phyloP scores from a whole-genome alignment of 2,113 vertebrate genomes.

The Orcinus orca region DNA sequence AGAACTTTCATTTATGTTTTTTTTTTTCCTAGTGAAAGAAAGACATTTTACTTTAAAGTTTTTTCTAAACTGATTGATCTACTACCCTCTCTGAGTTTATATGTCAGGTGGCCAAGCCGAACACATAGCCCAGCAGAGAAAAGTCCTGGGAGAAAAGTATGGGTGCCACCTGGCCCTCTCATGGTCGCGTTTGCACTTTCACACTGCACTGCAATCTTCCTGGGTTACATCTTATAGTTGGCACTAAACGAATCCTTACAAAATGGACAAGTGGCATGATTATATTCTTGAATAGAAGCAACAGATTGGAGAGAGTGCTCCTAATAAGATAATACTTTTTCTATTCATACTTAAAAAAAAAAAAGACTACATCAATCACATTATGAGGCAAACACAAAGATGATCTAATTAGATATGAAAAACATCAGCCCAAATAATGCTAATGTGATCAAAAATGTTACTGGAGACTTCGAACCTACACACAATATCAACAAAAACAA shows the following conservation, averaged over 20 bases:
- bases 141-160: not conserved
- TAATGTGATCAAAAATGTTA: not conserved
- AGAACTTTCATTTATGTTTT: not conserved
- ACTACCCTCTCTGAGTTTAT: not conserved
- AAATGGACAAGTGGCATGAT: not conserved
- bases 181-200: not conserved
- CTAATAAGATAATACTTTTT: not conserved
- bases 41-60: not conserved
- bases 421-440: not conserved
- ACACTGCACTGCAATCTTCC: not conserved
- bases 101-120: not conserved
- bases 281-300: not conserved
- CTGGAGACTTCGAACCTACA: not conserved
- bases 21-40: not conserved
- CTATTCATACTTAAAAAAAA: not conserved
- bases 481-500: not conserved
- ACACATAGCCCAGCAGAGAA: not conserved
- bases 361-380: constrained; percentile 21
- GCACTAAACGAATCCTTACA: not conserved
- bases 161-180: not conserved
- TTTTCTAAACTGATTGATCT: not conserved
- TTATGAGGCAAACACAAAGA: not conserved
- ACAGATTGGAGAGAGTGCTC: not conserved
- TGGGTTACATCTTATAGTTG: not conserved
- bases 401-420: not conserved